Base-by-base conservation (phyloP, 2,888 invertebrate genomes). In the Argyresthia albistria region DNA sequence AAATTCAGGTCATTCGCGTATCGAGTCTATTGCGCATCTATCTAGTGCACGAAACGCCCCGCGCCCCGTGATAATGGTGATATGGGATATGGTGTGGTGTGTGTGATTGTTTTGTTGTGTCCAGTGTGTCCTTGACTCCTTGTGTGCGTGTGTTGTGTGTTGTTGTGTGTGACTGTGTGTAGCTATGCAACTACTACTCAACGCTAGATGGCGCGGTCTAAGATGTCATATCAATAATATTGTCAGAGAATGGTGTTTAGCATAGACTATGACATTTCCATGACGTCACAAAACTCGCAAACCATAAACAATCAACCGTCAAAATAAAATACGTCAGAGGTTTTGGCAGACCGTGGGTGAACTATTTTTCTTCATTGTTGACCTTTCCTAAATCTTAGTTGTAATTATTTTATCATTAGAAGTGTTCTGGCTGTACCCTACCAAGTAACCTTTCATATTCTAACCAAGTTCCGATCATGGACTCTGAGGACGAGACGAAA, bases 401-500 rank as follows among this genome's bases (percentile, higher is more conserved):
- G 88, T 88, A 83, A 83, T 86, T 84, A 84, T 78, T 88, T 84
- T 81, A 80, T 79, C 75, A 77, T 80, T 81, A 81, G 73, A 75
- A 76, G 80, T 80, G 73, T 70, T 76, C 73, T 76, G 71, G 76
- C 75, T 76, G 74, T 77, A 78, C 72, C 68, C 69, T 75, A 74
- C 73, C 67, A 74, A 74, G 67, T 67, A 74, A 74, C 65, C 69
- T 72, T 73, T 72, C 69, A 76, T 77, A 80, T 78, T 77, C 80
- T 68, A 73, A 69, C 71, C 69, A 73, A 72, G 75, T 74, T 66
- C 73, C 67, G 64, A 75, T 74, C 70, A 97, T 97, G 97, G 97
- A 97, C 89, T 97, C 96, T 59, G 97, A 97, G 80, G 96, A 97
- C 82, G 97, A 97, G 82, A 93, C 93, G 76, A 94, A 95, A 81